Base-by-base conservation (phyloP, 2,888 invertebrate genomes). In the Stenchaetothrips biformis region DNA sequence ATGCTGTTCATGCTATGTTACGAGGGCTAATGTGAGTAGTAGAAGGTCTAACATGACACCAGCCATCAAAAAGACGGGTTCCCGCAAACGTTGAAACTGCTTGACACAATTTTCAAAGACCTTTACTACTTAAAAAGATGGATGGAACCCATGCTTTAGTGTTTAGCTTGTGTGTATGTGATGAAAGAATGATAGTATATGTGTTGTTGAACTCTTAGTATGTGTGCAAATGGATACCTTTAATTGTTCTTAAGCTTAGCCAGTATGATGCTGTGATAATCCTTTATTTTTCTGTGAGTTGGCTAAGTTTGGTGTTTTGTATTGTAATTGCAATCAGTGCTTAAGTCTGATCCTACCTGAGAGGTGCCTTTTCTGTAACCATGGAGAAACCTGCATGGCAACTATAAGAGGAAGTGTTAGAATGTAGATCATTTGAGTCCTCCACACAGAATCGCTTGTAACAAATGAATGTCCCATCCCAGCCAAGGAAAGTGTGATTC, bases 1-100 rank as follows among this genome's bases (percentile, higher is more conserved):
- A 37, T 94, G 94, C 84, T 95, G 95, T 85, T 91, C 92, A 79
- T 95, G 95, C 84, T 88, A 89, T 78, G 84, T 89, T 37, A 85
- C 79, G 82, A 7, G 67, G 11, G 7, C 25, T 25, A 74, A 25
- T 25, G 25, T 81, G 77, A 84, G 83, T 8, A 82, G 81, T 79
- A 74, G 67, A 74, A 74, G 25, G 25, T 67, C 67, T n/a, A 79
- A 79, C 8, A 79, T 59, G 49, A 79, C 79, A 27, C 79, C 79
- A 49, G 78, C 78, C 8, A 11, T 79, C 6, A 79, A 48, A 16
- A 79, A 74, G 25, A 7, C 67, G 25, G 67, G 67, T 2, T 11
- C 21, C 67, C 21, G 25, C 7, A 74, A 74, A 25, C 67, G 67
- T 74, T 74, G 25, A 74, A 9, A n/a, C 18, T 67, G 67, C 37